Base-by-base conservation (phyloP, 2,888 invertebrate genomes). In the Bursaphelenchus okinawaensis region DNA sequence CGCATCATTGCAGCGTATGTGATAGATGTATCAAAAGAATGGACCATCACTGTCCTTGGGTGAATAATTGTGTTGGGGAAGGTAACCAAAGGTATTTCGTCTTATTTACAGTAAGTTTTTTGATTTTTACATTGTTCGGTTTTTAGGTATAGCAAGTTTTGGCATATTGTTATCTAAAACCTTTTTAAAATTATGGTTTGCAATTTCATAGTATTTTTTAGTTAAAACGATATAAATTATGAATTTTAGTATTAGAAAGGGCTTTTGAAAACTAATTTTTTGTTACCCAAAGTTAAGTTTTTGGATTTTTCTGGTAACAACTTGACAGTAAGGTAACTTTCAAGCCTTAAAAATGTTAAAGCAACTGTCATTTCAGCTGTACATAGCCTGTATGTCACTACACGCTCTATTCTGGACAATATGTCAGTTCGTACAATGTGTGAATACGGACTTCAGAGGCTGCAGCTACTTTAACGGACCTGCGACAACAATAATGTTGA, bases 81-180 rank as follows among this genome's bases (percentile, higher is more conserved):
- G 92, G 91, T 83, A 99, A 99, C 87, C 98, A 99, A 87, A 98
- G 98, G 85, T 98, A 91, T 86, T 98, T 98, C 87, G 94, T 98
- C 65, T 87, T 98, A 63, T 98, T 98, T 85, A 94, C 93, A 70
- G 93, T 93, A 85, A 88, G 89, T 40, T 1, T 40, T 40, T 29
- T 29, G 8, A 29, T 7, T 29, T 40, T 4, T 87, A 16, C 23
- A 55, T 29, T 28, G 66, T 50, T 24, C 40, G 56, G 19, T 40
- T 2, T 62, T 56, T 29, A 29, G 31, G n/a, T n/a, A n/a, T n/a
- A n/a, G n/a, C n/a, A n/a, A n/a, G n/a, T n/a, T n/a, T n/a, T n/a
- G n/a, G n/a, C n/a, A n/a, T n/a, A n/a, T n/a, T n/a, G n/a, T n/a
- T n/a, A n/a, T n/a, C n/a, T n/a, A n/a, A n/a, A n/a, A n/a, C n/a